Evolutionary conservation across 2,888 invertebrate genomes (phyloP).

Genomic region (Nemoura dubitans): DNA sequence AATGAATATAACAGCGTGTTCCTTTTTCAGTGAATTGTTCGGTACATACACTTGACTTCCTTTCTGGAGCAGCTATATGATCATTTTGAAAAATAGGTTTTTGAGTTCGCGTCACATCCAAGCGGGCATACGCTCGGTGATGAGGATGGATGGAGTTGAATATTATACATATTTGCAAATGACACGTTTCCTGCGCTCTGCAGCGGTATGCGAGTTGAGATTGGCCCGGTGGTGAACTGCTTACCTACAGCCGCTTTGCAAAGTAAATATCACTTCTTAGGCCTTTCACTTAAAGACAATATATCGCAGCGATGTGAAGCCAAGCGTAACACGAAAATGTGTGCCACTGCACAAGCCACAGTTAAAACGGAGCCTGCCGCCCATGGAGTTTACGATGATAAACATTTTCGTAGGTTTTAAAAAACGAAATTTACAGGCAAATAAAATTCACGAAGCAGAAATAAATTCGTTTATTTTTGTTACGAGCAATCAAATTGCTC

Average conservation of each 20-base stretch:
- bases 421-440: background rate
- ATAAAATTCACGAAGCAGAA: background rate
- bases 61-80: background rate
- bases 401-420: background rate
- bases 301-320: background rate
- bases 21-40: background rate
- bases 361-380: background rate
- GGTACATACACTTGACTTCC: background rate
- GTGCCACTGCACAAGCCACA: background rate
- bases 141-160: background rate
- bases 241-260: background rate
- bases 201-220: background rate
- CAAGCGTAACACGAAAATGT: background rate
- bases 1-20: background rate
- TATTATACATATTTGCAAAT: background rate
- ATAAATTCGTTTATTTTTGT: background rate
- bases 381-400: background rate
- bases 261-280: background rate
- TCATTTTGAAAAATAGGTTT: background rate
- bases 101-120: background rate
- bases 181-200: background rate
- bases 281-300: background rate
- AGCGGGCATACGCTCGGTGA: background rate
- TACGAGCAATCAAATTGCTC: background rate
- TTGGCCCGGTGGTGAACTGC: background rate